Conservation (phyloP, 2,797 vertebrate genomes). For the Anguilla anguilla region DNA sequence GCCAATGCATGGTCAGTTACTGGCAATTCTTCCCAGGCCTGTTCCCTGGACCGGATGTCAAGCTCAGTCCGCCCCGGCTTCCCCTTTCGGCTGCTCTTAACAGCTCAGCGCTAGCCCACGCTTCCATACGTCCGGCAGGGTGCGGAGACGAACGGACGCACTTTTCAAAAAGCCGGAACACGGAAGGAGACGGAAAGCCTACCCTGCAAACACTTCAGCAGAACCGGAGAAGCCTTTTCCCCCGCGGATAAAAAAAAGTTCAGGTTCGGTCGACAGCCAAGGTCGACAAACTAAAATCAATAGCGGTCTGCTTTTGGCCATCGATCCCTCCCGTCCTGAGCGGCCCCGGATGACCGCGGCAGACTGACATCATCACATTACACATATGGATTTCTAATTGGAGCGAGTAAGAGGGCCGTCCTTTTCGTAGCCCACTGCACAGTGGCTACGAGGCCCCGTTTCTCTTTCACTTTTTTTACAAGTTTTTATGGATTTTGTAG, state of each 20-base stretch:
- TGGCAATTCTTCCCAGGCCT: not conserved
- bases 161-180: not conserved
- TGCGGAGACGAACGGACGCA: not conserved
- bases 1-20: no score
- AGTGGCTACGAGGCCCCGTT: not conserved
- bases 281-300: not conserved
- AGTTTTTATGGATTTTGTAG: not conserved
- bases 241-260: not conserved
- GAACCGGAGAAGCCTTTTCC: not conserved
- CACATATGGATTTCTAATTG: slow-evolving; percentile 7
- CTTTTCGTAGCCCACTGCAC: not conserved
- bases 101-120: not conserved
- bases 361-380: not conserved
- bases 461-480: not conserved
- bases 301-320: not conserved
- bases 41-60: not conserved
- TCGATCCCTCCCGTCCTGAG: not conserved
- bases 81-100: not conserved
- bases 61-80: not conserved
- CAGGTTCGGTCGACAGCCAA: not conserved
- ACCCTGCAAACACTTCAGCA: not conserved
- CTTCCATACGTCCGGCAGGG: not conserved
- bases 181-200: not conserved
- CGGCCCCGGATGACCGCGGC: not conserved
- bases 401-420: not conserved